These are phyloP conservation scores for Molothrus ater DNA, from an alignment of 2,797 vertebrate species.

Conservation along the genomic window DNA sequence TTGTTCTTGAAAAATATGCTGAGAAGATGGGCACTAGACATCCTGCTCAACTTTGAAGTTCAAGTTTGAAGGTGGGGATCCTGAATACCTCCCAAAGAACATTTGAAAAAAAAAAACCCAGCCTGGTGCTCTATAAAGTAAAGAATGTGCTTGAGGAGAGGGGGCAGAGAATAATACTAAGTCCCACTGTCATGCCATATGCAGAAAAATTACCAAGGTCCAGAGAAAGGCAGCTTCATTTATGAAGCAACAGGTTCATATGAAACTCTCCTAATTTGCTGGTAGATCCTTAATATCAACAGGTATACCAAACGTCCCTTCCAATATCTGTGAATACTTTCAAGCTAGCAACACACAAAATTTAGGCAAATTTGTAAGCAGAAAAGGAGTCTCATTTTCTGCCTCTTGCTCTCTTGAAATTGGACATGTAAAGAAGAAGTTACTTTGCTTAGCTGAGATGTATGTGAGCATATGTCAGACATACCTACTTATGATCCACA, in stretches of 20 bases:
- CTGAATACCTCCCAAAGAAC: neutral
- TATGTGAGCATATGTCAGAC: neutral
- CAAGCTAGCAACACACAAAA: neutral
- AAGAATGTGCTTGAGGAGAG: slow-evolving; percentile 7
- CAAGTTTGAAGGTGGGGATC: neutral
- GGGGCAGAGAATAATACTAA: neutral
- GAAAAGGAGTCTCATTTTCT: neutral
- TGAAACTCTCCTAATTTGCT: neutral
- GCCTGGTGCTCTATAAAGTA: neutral
- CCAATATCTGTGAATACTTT: neutral
- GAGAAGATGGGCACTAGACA: slow-evolving; percentile 36
- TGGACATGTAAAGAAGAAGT: neutral
- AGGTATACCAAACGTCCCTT: neutral
- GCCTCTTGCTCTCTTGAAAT: neutral
- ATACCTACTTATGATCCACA: neutral
- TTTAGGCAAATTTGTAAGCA: neutral
- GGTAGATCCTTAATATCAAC: neutral
- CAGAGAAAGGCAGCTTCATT: neutral
- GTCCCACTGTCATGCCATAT: neutral
- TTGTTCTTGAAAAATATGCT: slow-evolving; percentile 65
- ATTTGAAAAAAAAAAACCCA: neutral
- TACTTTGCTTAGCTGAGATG: neutral
- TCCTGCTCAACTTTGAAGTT: slow-evolving; percentile 47
- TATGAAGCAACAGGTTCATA: neutral
- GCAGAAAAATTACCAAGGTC: neutral